These are phyloP conservation scores for Patella caerulea DNA, from an alignment of 2,888 invertebrate genomes.

Conservation along the genomic window DNA sequence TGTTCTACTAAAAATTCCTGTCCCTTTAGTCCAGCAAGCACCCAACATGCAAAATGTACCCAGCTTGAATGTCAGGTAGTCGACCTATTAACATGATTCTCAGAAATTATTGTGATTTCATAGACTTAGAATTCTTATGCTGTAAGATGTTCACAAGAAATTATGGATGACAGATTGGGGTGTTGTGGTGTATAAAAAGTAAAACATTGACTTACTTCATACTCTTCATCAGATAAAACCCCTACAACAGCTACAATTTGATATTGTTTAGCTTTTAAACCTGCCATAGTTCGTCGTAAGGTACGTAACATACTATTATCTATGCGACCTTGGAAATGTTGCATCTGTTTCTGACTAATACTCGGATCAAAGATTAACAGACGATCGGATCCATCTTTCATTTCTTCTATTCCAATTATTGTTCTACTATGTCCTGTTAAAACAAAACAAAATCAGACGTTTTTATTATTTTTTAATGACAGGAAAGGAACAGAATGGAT, in stretches of 20 bases:
- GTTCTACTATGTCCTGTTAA: slow-evolving; percentile 82
- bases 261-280: slow-evolving; percentile 88
- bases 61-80: too few species aligned
- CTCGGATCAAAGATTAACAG: slow-evolving; percentile 89
- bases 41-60: too few species aligned
- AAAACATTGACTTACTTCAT: slow-evolving; percentile 47
- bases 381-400: slow-evolving; percentile 77
- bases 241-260: slow-evolving; percentile 87
- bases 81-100: too few species aligned
- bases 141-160: too few species aligned
- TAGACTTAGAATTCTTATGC: too few species aligned
- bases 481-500: too few species aligned
- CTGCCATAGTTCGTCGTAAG: slow-evolving; percentile 81
- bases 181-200: background rate
- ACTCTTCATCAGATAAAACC: slow-evolving; percentile 80
- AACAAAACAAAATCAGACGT: too few species aligned
- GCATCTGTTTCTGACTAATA: slow-evolving; percentile 81
- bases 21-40: too few species aligned
- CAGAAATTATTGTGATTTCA: too few species aligned
- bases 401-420: slow-evolving; percentile 88
- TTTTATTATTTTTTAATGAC: too few species aligned
- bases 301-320: slow-evolving; percentile 78
- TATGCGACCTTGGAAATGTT: slow-evolving; percentile 76
- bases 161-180: too few species aligned
- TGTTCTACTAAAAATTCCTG: too few species aligned